A percentile compares a stretch with the other conserved stretches of the same genome.
phyloP scores from a whole-genome alignment of 2,797 vertebrate genomes.

The Linurgus olivaceus region DNA sequence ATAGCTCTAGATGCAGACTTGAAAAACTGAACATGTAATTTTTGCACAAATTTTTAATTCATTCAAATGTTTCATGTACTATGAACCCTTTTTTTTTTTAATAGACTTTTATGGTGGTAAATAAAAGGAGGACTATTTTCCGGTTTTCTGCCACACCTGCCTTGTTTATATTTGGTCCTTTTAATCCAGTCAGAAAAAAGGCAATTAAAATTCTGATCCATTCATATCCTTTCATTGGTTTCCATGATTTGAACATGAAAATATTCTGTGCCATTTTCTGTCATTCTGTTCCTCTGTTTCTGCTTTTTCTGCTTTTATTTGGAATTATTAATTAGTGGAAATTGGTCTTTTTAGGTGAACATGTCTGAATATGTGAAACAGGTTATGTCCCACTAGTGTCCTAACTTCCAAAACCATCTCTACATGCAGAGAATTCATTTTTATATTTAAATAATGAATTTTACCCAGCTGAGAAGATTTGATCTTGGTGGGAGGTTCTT shows the following conservation, averaged over 20 bases:
- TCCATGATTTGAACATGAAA: neutral
- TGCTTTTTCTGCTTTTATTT: neutral
- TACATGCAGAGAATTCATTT: neutral
- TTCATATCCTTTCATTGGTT: constrained; percentile 88
- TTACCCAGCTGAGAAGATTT: neutral
- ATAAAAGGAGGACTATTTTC: constrained; percentile 89
- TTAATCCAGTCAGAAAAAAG: constrained; percentile 85
- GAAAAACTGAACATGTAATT: neutral
- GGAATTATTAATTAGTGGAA: neutral
- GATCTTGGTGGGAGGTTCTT: neutral
- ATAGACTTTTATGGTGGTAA: constrained; percentile 94
- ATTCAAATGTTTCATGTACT: neutral
- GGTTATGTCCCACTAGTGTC: neutral
- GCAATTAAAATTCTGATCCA: constrained; percentile 87
- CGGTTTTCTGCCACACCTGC: constrained; percentile 89
- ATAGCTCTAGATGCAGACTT: neutral
- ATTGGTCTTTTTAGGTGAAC: neutral
- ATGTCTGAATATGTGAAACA: neutral
- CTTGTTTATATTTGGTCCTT: constrained; percentile 87
- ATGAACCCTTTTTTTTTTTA: neutral
- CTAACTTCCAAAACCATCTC: neutral
- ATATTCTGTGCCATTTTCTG: neutral
- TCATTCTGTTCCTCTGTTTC: neutral
- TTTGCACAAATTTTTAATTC: neutral
- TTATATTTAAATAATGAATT: neutral